Conservation (phyloP, 2,113 vertebrate genomes). For the Rutilus rutilus region DNA sequence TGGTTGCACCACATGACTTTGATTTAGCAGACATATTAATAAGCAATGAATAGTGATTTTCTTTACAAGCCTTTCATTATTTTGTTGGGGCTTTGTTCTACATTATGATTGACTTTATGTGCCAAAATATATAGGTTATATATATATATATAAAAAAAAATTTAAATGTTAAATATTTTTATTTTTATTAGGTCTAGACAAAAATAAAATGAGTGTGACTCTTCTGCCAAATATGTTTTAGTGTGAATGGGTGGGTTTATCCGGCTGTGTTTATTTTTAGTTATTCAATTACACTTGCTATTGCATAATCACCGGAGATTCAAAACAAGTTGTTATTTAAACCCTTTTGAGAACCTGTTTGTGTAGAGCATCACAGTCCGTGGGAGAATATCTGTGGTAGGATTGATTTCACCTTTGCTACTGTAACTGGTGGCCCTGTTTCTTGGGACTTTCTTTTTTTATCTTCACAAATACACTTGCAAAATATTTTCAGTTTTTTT, state of each 20-base stretch:
- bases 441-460: not conserved
- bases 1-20: not conserved
- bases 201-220: not conserved
- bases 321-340: slow-evolving; percentile 71
- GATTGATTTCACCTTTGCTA: slow-evolving; percentile 63
- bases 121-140: not conserved
- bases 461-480: not conserved
- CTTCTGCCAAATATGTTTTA: not conserved
- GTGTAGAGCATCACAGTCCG: slow-evolving; percentile 56
- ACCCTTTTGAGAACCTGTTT: slow-evolving; percentile 63
- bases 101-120: not conserved
- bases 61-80: not conserved
- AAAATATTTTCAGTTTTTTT: not conserved
- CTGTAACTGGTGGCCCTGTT: slow-evolving; percentile 15
- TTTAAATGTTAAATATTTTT: no score
- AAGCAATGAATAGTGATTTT: not conserved
- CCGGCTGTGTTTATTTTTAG: slow-evolving; percentile 60
- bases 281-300: slow-evolving; percentile 63
- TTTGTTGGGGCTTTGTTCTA: not conserved
- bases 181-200: not conserved
- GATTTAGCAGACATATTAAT: not conserved
- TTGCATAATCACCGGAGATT: slow-evolving; percentile 68
- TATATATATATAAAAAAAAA: no score
- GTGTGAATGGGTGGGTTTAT: slow-evolving; percentile 54
- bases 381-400: slow-evolving; percentile 58